Conservation (phyloP, 2,113 vertebrate species). For the Nycticorax nycticorax region DNA sequence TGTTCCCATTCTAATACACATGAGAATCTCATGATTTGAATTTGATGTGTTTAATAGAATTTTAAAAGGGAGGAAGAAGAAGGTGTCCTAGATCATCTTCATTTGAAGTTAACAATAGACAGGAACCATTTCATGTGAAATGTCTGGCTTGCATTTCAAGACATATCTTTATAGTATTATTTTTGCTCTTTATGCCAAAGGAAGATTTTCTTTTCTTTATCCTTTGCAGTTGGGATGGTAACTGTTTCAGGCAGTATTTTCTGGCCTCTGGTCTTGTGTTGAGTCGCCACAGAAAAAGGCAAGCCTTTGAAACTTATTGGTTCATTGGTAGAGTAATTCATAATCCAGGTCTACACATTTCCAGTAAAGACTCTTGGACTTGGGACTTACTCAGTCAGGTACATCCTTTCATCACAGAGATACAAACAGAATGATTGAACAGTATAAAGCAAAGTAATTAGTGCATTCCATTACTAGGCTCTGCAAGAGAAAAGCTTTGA, state of each 20-base stretch:
- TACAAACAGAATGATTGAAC: not conserved
- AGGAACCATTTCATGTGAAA: conserved; percentile 3
- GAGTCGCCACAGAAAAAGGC: not conserved
- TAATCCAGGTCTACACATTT: not conserved
- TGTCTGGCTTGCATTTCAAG: conserved; percentile 5
- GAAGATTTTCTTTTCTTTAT: not conserved
- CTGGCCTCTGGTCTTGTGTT: not conserved
- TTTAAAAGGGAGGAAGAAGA: not conserved
- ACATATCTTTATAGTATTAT: not conserved
- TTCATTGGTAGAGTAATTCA: not conserved
- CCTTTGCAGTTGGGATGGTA: not conserved
- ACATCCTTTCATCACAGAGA: not conserved
- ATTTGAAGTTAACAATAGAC: conserved; percentile 18
- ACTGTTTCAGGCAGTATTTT: not conserved
- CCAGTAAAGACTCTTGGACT: not conserved
- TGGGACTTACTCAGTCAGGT: not conserved
- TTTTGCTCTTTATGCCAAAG: conserved; percentile 14
- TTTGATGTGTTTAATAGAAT: not conserved
- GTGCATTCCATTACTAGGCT: not conserved
- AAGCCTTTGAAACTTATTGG: not conserved
- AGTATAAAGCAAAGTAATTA: not conserved
- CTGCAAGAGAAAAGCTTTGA: not conserved
- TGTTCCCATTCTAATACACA: not conserved
- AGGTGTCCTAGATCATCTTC: not conserved
- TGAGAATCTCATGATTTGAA: not conserved